These are phyloP conservation scores for Sympetrum striolatum DNA, from an alignment of 2,888 invertebrate genomes.

Conservation along the genomic window DNA sequence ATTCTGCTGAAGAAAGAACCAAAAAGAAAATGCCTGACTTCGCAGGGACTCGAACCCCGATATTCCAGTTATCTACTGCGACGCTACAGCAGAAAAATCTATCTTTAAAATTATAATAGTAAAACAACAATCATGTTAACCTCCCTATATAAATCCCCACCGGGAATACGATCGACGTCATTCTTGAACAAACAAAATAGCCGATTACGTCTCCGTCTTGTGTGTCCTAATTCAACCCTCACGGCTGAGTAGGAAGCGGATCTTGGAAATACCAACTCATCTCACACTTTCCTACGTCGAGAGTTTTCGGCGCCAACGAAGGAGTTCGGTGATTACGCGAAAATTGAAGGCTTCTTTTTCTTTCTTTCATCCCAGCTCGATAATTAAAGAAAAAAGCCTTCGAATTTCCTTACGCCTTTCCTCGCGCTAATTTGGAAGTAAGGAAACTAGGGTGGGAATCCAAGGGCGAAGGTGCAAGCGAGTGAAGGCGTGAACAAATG, in stretches of 20 bases:
- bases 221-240: neutral
- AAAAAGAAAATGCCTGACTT: too few species aligned
- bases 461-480: neutral
- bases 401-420: neutral
- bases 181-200: too few species aligned
- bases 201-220: neutral
- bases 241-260: neutral
- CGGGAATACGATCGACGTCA: too few species aligned
- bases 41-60: too few species aligned
- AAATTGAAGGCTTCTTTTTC: neutral
- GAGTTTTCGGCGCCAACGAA: neutral
- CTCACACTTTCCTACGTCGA: neutral
- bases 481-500: neutral
- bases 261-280: neutral
- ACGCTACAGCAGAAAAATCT: too few species aligned
- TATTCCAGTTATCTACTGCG: too few species aligned
- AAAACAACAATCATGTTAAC: too few species aligned
- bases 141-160: too few species aligned
- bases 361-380: neutral
- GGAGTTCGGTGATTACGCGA: neutral
- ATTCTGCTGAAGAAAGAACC: too few species aligned
- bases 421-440: neutral
- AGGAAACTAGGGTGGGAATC: neutral
- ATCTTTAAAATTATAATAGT: too few species aligned
- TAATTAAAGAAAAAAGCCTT: neutral